A percentile compares a stretch with the other conserved stretches of the same genome.
Evolutionary conservation across 2,797 vertebrate species (phyloP).

Genomic region (Chaetodon trifasciatus): DNA sequence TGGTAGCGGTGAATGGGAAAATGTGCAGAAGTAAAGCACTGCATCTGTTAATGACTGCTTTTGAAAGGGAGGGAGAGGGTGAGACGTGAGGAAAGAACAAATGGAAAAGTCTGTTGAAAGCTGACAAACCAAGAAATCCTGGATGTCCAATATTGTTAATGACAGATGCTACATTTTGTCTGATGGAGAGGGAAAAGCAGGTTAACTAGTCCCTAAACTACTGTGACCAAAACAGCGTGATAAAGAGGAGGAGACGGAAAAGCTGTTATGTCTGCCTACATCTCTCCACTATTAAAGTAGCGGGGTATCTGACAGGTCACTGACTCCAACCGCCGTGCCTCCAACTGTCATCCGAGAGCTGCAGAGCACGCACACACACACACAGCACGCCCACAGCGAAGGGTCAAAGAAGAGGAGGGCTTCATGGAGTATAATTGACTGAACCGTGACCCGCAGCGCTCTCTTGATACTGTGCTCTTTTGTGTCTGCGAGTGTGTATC

Average conservation of each 20-base stretch:
- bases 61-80: background rate
- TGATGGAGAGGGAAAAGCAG: conserved; percentile 1
- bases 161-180: no score
- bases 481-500: conserved; percentile 27
- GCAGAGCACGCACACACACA: conserved; percentile 11
- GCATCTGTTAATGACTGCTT: conserved; percentile 50
- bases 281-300: conserved; percentile 33
- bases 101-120: background rate
- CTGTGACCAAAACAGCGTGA: background rate
- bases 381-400: background rate
- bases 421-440: conserved; percentile 39
- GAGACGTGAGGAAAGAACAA: background rate
- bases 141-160: background rate
- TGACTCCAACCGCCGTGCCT: conserved; percentile 30
- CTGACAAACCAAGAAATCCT: background rate
- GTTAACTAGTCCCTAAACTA: conserved; percentile 17
- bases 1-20: conserved; percentile 39
- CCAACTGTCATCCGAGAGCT: conserved; percentile 39
- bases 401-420: conserved; percentile 34
- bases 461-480: conserved; percentile 33
- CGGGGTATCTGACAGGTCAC: conserved; percentile 39
- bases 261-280: conserved; percentile 3
- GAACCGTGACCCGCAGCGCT: conserved; percentile 34
- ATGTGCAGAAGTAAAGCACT: conserved; percentile 48
- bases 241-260: conserved; percentile 12